These are phyloP conservation scores for Drosophila phalerata DNA, from an alignment of 2,888 invertebrate species.

Conservation along the genomic window DNA sequence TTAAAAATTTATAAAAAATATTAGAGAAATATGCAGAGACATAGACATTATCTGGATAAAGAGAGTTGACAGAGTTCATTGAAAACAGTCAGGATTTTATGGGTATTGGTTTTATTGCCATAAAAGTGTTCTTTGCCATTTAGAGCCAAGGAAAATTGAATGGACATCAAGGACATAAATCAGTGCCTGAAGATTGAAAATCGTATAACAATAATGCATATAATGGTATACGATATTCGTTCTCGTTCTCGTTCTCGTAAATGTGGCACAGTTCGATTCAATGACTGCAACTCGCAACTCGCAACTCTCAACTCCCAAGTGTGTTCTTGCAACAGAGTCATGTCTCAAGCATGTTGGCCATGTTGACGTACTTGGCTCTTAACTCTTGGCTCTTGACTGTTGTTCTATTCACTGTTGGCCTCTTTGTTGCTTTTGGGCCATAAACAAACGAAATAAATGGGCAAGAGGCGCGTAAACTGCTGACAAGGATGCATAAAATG, in stretches of 20 bases:
- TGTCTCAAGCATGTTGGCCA: slow-evolving; percentile 19
- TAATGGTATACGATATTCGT: background rate
- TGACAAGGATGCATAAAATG: slow-evolving; percentile 52
- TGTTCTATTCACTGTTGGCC: slow-evolving; percentile 10
- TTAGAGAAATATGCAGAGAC: background rate
- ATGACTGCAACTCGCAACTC: slow-evolving; percentile 20
- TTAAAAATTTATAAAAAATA: background rate
- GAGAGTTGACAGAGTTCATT: background rate
- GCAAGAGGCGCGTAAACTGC: slow-evolving; percentile 63
- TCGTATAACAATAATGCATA: slow-evolving; percentile 8
- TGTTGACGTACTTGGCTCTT: slow-evolving; percentile 5
- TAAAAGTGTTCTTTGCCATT: background rate
- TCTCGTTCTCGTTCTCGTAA: slow-evolving; percentile 2
- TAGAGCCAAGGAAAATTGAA: slow-evolving; percentile 5
- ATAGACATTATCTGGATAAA: background rate
- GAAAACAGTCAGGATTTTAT: background rate
- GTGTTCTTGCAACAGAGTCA: slow-evolving; percentile 25
- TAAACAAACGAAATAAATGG: slow-evolving; percentile 65
- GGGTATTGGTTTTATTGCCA: background rate
- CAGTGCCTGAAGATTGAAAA: slow-evolving; percentile 6
- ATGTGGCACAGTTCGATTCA: slow-evolving; percentile 16
- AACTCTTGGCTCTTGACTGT: slow-evolving; percentile 29
- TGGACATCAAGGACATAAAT: slow-evolving; percentile 12
- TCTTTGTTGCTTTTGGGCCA: slow-evolving; percentile 34
- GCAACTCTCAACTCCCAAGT: slow-evolving; percentile 10